A percentile compares a stretch with the other conserved stretches of the same genome.
phyloP scores from a whole-genome alignment of 2,888 invertebrate species.

The Ennomos fuscantarius region DNA sequence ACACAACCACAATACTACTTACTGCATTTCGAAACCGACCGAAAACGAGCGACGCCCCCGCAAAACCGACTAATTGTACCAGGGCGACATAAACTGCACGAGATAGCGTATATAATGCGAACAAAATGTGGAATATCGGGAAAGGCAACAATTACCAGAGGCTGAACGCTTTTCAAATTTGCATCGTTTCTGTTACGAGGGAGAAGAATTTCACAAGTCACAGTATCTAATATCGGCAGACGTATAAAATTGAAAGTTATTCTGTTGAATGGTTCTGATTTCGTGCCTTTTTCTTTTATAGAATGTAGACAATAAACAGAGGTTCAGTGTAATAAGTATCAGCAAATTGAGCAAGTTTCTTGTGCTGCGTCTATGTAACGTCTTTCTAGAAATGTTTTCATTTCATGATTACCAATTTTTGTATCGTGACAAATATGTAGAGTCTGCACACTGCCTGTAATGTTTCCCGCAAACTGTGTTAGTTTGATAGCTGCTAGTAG shows the following conservation, averaged over 20 bases:
- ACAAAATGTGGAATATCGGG: constrained; percentile 50
- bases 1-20: too few relatives aligned
- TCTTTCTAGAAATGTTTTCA: too few relatives aligned
- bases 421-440: neutral
- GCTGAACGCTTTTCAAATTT: constrained; percentile 68
- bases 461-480: constrained; percentile 1
- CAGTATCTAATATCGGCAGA: too few relatives aligned
- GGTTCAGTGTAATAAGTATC: too few relatives aligned
- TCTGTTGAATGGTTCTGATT: too few relatives aligned
- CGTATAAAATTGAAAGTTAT: too few relatives aligned
- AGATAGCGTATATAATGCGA: constrained; percentile 49
- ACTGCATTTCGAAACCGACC: constrained; percentile 13
- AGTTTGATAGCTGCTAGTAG: constrained; percentile 27
- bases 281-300: too few relatives aligned
- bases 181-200: constrained; percentile 48
- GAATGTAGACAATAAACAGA: too few relatives aligned
- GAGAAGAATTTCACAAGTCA: too few relatives aligned
- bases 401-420: neutral
- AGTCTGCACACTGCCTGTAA: constrained; percentile 6
- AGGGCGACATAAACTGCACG: constrained; percentile 60
- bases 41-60: constrained; percentile 51
- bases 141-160: constrained; percentile 63
- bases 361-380: too few relatives aligned
- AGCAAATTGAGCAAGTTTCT: too few relatives aligned
- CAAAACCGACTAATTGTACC: constrained; percentile 58